Percentiles rank a stretch among this genome's conserved stretches.
These are phyloP conservation scores for Cerceris ruficornis DNA, from an alignment of 2,888 invertebrate species.

Conservation along the genomic window DNA sequence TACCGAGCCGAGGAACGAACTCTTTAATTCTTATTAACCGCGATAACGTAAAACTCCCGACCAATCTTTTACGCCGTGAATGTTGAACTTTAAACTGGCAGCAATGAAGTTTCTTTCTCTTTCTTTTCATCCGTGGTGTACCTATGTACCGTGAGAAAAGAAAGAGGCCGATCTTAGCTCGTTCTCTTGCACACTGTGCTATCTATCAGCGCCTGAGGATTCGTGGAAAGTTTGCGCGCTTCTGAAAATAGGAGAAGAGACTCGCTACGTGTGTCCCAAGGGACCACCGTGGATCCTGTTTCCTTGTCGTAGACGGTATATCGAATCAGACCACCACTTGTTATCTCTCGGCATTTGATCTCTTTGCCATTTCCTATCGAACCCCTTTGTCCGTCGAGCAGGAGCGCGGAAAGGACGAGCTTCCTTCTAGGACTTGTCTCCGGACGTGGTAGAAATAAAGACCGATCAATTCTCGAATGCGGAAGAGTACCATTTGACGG, in stretches of 20 bases:
- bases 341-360: slow-evolving; percentile 60
- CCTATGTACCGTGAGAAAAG: too few relatives aligned
- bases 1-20: background rate
- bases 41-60: background rate
- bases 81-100: background rate
- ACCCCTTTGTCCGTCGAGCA: slow-evolving; percentile 37
- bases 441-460: slow-evolving; percentile 27
- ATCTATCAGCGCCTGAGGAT: slow-evolving; percentile 57
- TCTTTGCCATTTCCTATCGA: slow-evolving; percentile 48
- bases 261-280: slow-evolving; percentile 42
- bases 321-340: slow-evolving; percentile 57
- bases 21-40: background rate
- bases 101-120: slow-evolving; percentile 20
- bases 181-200: slow-evolving; percentile 29
- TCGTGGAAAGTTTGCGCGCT: slow-evolving; percentile 44
- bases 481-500: background rate
- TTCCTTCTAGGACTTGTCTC: slow-evolving; percentile 2
- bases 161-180: slow-evolving; percentile 23
- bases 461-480: slow-evolving; percentile 9
- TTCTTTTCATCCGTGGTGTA: background rate
- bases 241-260: slow-evolving; percentile 44
- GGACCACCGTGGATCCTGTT: slow-evolving; percentile 34
- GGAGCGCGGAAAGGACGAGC: slow-evolving; percentile 26
- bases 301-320: slow-evolving; percentile 37
- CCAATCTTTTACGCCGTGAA: slow-evolving; percentile 3